Evolutionary conservation across 1,140 invertebrate genomes (phyloP).

Genomic region (Pseudomyrmex pallidus): DNA sequence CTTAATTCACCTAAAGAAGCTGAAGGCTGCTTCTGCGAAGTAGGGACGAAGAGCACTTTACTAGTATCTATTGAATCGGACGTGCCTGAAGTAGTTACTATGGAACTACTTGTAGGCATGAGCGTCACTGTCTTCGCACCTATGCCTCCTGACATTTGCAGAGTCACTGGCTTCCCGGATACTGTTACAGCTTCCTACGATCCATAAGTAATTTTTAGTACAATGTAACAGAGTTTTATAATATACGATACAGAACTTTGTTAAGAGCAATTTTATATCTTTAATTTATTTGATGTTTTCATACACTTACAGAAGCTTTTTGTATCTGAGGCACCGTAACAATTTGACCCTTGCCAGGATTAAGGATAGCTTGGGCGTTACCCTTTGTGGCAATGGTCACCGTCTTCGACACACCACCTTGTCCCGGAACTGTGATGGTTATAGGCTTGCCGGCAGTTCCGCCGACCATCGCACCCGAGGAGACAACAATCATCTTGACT

Average conservation of each 20-base stretch:
- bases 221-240: background rate
- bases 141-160: slow-evolving; percentile 87
- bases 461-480: slow-evolving; percentile 84
- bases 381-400: slow-evolving; percentile 86
- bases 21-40: slow-evolving; percentile 85
- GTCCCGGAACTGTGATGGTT: slow-evolving; percentile 89
- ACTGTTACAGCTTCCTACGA: slow-evolving; percentile 87
- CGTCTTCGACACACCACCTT: slow-evolving; percentile 86
- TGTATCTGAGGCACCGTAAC: slow-evolving; percentile 85
- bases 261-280: background rate
- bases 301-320: slow-evolving; percentile 77
- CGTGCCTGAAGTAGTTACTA: slow-evolving; percentile 79
- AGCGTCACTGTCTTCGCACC: slow-evolving; percentile 86
- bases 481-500: slow-evolving; percentile 89
- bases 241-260: background rate
- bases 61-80: slow-evolving; percentile 81
- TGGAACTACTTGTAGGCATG: slow-evolving; percentile 83
- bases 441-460: slow-evolving; percentile 88
- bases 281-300: background rate
- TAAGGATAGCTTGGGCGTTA: slow-evolving; percentile 80
- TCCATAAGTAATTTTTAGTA: slow-evolving; percentile 17
- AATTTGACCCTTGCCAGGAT: slow-evolving; percentile 84
- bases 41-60: slow-evolving; percentile 86
- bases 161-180: slow-evolving; percentile 90
- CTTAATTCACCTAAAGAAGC: slow-evolving; percentile 82